phyloP scores from a whole-genome alignment of 2,113 vertebrate species.

The Cyphotilapia sp. region DNA sequence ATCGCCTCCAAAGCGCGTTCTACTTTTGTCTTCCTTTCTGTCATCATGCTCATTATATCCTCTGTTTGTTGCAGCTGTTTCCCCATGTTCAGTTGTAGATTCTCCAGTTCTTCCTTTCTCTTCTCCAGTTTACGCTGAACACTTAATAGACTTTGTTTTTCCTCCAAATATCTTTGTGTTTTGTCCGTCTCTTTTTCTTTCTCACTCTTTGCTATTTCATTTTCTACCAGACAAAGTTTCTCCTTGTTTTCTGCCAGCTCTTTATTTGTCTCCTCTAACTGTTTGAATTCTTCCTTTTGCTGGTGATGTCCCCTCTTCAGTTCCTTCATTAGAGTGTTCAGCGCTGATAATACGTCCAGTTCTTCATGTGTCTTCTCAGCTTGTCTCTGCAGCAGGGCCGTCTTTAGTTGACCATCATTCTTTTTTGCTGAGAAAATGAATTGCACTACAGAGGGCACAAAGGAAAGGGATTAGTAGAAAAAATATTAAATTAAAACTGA shows the following conservation, averaged over 20 bases:
- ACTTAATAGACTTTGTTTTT: background rate
- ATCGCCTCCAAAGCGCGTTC: accelerated
- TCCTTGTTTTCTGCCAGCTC: background rate
- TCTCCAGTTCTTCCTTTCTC: background rate
- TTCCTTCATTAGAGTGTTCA: background rate
- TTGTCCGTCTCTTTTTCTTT: background rate
- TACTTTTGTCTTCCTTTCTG: too few species aligned
- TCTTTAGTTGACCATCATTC: background rate
- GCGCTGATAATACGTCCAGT: accelerated
- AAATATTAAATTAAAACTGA: background rate
- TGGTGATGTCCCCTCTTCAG: background rate
- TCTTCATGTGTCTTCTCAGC: background rate
- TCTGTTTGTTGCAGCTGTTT: accelerated
- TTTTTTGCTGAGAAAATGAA: background rate
- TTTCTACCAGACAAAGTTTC: background rate
- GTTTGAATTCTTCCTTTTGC: background rate
- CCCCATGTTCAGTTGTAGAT: background rate
- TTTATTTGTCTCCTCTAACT: background rate
- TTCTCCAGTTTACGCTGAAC: background rate
- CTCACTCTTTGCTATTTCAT: background rate
- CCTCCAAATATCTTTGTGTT: background rate
- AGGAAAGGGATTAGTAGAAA: accelerated
- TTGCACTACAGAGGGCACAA: background rate
- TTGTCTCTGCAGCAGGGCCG: background rate
- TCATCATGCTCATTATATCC: accelerated